Base-by-base conservation (phyloP, 2,797 vertebrate species). In the Trematomus bernacchii region DNA sequence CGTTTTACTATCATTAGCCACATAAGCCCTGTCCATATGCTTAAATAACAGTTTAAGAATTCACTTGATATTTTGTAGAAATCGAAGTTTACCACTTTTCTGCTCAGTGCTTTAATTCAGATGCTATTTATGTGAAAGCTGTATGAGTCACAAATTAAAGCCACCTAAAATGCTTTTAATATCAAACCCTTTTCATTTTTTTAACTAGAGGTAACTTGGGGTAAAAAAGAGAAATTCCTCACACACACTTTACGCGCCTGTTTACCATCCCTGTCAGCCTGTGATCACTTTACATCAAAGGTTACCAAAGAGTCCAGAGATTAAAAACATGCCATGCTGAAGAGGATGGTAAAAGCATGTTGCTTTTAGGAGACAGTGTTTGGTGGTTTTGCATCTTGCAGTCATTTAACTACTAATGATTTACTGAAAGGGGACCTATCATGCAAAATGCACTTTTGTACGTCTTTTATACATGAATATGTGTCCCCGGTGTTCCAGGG, bases 241-340 rank as follows among this genome's bases (percentile, higher is more conserved):
- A 27, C 52, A 23, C 40, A 48, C 33, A 27, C 55, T 47, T n/a
- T 64, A 60, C 1, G 1, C 6, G 67, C 44, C 10, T 90, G 80
- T 89, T 88, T 78, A 76, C 71, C 60, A 48, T 66, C 48, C 6
- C 66, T 73, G 79, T 33, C 60, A 61, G 76, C 7, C 61, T 89
- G 33, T 82, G 83, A 90, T 83, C 77, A 82, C 66, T 79, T 63
- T 44, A 46, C 62, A 82, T 87, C 77, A 86, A 85, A 85, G 73
- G 55, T 80, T 78, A 44, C 50, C 40, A 57, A 81, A 82, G 27
- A 82, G 81, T 85, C 71, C 68, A 69, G 42, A 75, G 74, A 79
- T 53, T 52, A 65, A 82, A 83, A 84, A 83, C 77, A 84, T 70
- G 79, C 53, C 44, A 74, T 44, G 67, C 23, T 52, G 57, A 40